These are phyloP conservation scores for Alentia gelatinosa DNA, from an alignment of 2,888 invertebrate species.

Conservation along the genomic window DNA sequence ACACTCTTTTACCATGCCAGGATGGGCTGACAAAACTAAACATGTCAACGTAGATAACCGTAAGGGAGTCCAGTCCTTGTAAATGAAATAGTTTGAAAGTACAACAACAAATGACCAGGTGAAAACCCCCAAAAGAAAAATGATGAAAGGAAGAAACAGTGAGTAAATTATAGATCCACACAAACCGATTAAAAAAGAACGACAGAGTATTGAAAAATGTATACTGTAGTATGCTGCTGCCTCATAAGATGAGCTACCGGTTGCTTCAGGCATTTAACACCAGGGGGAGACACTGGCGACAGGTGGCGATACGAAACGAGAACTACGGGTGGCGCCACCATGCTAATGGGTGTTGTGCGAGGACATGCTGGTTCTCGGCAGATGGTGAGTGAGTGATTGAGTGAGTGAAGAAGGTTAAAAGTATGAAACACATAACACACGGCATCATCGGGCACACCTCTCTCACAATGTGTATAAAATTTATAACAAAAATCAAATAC, in stretches of 20 bases:
- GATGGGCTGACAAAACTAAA: neutral
- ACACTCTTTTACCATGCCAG: neutral
- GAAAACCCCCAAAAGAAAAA: neutral
- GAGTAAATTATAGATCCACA: neutral
- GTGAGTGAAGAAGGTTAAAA: neutral
- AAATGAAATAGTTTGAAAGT: neutral
- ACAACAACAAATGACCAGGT: neutral
- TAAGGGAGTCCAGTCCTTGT: neutral
- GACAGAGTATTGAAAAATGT: neutral
- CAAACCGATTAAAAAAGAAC: neutral
- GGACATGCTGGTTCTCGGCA: neutral
- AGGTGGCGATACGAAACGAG: neutral
- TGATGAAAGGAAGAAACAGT: neutral
- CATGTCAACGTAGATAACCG: neutral
- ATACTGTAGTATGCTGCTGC: conserved; percentile 29
- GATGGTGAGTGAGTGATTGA: neutral
- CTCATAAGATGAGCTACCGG: conserved; percentile 14
- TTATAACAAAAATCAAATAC: neutral
- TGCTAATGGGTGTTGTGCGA: neutral
- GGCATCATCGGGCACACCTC: neutral
- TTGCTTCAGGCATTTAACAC: conserved; percentile 4
- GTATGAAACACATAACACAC: neutral
- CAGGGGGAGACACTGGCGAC: neutral
- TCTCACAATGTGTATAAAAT: neutral
- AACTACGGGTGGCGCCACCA: neutral